These are phyloP conservation scores for Cylindroiulus punctatus DNA, from an alignment of 2,888 invertebrate genomes.

Conservation along the genomic window DNA sequence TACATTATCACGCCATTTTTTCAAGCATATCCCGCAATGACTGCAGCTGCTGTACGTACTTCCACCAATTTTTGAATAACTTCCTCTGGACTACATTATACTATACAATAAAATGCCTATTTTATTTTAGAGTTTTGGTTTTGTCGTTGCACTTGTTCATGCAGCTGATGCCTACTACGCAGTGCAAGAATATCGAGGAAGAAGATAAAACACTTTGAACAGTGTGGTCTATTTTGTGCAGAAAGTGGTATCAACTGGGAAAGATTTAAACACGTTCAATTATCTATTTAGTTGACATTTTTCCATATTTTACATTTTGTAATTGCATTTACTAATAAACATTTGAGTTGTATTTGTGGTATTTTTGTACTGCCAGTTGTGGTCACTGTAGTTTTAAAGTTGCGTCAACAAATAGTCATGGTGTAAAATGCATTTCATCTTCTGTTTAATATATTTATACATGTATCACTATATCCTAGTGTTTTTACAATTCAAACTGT, in stretches of 20 bases:
- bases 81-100: neutral
- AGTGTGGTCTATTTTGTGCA: too few species aligned
- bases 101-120: constrained; percentile 63
- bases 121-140: constrained; percentile 80
- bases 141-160: constrained; percentile 78
- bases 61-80: neutral
- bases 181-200: constrained; percentile 48
- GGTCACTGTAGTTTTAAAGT: too few species aligned
- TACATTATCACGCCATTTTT: constrained; percentile 79
- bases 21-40: constrained; percentile 89
- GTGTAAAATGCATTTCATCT: neutral
- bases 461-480: neutral
- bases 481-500: neutral
- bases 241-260: too few species aligned
- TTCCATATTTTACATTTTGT: neutral
- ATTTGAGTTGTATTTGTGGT: neutral
- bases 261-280: too few species aligned
- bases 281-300: too few species aligned
- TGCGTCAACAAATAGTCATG: neutral
- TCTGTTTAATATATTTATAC: constrained; percentile 17
- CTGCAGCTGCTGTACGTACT: constrained; percentile 82
- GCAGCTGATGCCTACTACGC: constrained; percentile 82
- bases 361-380: too few species aligned
- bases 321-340: neutral
- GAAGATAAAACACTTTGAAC: neutral